Evolutionary conservation across 2,797 vertebrate genomes (phyloP), one percentile per base, ranked within the genome.

Genomic region (Knipowitschia caucasica): DNA sequence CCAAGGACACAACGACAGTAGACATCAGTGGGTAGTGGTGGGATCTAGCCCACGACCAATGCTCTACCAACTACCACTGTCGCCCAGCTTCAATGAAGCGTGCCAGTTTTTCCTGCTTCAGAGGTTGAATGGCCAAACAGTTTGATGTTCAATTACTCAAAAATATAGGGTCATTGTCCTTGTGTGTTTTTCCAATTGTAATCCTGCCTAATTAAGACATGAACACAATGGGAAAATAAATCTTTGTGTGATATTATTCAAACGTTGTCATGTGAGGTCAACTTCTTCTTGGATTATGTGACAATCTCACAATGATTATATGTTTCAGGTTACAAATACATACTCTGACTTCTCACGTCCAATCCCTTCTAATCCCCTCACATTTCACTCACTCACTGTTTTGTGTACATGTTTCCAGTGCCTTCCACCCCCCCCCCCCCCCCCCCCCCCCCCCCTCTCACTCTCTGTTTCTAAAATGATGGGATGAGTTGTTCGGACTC

Each of bases 271-370:
- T 64, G 46, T 26, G 45, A 49, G 72, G 75, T 75, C 82, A 75
- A 38, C 29, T 54, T 30, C 17, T 61, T 27, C 59, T 81, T 81
- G 81, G 77, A 81, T 83, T 71, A 42, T 25, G 49, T 77, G 79
- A 68, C 73, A 44, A 59, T 59, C 62, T 73, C 27, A 35, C 17
- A 44, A 38, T 26, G 25, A 77, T 75, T 63, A 56, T 76, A 34
- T 51, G 20, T 27, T 33, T 40, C 40, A 26, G 46, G 45, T 59
- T 58, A 50, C 14, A 26, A 26, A 45, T 18, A 38, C 54, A 45
- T 52, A 31, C 18, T n/a, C 44, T 25, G 21, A n/a, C 50, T 59
- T 33, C n/a, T n/a, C n/a, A n/a, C n/a, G 14, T 23, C 44, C 59
- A 38, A 65, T 57, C 31, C 53, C 11, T 20, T 36, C 31, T 49